Conservation (phyloP, 1,140 invertebrate species). For the Hyles euphorbiae region DNA sequence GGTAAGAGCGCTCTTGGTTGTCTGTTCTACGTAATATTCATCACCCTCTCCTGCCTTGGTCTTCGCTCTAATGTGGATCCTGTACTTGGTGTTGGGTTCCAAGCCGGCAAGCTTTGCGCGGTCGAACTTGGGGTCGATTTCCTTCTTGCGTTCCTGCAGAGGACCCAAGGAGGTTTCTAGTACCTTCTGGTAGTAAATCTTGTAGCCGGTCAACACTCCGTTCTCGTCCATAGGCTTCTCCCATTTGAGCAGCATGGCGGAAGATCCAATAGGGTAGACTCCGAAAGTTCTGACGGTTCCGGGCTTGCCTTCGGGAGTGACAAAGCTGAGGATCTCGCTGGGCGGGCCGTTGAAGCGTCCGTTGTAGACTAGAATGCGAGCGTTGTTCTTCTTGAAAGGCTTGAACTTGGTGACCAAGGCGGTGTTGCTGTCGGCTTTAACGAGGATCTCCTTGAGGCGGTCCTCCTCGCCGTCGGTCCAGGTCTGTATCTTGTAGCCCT, state of each 20-base stretch:
- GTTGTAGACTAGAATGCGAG: constrained; percentile 93
- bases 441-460: constrained; percentile 85
- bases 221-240: constrained; percentile 94
- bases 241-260: constrained; percentile 93
- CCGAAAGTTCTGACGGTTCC: constrained; percentile 90
- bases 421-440: constrained; percentile 83
- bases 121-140: constrained; percentile 87
- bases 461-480: constrained; percentile 93
- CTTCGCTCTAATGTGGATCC: constrained; percentile 88
- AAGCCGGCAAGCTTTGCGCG: constrained; percentile 90
- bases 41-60: constrained; percentile 91
- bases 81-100: constrained; percentile 90
- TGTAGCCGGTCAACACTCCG: constrained; percentile 94
- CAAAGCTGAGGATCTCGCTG: constrained; percentile 89
- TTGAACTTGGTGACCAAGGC: constrained; percentile 90
- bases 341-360: constrained; percentile 92
- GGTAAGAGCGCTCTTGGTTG: constrained; percentile 78
- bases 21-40: constrained; percentile 88
- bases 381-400: constrained; percentile 93
- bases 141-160: constrained; percentile 83
- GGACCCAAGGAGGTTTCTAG: constrained; percentile 82
- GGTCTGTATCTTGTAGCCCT: constrained; percentile 96
- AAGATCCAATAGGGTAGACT: constrained; percentile 90
- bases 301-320: constrained; percentile 94
- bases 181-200: constrained; percentile 92